Conservation (phyloP, 2,797 vertebrate species). For the Ibycter americanus region DNA sequence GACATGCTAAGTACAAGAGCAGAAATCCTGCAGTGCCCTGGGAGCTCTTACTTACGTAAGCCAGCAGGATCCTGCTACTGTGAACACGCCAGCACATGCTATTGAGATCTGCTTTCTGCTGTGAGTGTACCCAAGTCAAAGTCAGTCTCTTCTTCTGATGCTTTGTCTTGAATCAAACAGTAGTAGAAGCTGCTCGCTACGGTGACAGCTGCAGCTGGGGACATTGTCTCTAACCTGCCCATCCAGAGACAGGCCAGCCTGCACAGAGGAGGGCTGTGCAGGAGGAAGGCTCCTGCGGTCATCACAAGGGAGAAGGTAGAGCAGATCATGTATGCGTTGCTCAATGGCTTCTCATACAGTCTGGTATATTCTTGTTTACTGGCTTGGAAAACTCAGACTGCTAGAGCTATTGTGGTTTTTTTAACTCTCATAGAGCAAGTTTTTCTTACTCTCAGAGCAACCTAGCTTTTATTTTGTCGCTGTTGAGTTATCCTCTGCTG, state of each 20-base stretch:
- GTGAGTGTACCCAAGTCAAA: background rate
- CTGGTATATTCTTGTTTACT: background rate
- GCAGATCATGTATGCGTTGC: too few relatives aligned
- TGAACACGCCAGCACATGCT: rapidly evolving
- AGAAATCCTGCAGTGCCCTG: background rate
- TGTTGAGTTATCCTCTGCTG: background rate
- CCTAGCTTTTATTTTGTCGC: background rate
- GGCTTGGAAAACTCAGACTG: background rate
- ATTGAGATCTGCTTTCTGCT: background rate
- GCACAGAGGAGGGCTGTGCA: background rate
- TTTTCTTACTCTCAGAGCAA: too few relatives aligned
- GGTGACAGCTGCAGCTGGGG: background rate
- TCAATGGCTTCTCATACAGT: background rate
- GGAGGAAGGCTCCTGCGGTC: background rate
- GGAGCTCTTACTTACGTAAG: background rate
- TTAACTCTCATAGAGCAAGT: background rate
- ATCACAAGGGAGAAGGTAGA: background rate
- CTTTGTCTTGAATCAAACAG: background rate
- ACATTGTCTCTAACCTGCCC: background rate
- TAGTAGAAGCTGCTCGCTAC: background rate
- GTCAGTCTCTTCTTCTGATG: background rate
- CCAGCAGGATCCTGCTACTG: background rate
- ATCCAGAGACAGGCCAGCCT: rapidly evolving
- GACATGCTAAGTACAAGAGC: background rate
- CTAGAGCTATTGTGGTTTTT: background rate